Evolutionary conservation across 1,140 invertebrate genomes (phyloP), one percentile per base, ranked within the genome.

Genomic region (Potamilus streckersoni): DNA sequence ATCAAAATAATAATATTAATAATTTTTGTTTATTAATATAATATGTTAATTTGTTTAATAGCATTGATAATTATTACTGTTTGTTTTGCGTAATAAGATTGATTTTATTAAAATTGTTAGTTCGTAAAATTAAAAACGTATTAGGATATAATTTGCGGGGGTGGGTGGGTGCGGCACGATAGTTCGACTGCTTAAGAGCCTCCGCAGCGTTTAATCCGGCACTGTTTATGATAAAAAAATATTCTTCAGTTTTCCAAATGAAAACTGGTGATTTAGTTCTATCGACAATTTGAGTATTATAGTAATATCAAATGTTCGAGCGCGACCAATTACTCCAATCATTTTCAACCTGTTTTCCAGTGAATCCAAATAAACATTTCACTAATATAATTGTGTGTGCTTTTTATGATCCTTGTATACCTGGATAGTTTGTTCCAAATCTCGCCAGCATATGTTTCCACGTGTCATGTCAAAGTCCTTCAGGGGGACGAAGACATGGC

Each of bases 401-500:
- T 14, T 17, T 70, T 15, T 38, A 19, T n/a, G n/a, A 49, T 68
- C 16, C 3, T 2, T 5, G 13, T 23, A 61, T 76, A 88, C 87
- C 78, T 87, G 83, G 31, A 82, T 79, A 67, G 73, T 81, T 0
- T 69, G 75, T 71, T 88, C 84, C 19, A 89, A 78, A 73, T 88
- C 86, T 61, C 79, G 73, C 79, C 82, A 88, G 31, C 85, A 67
- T 2, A 80, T 64, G 15, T 83, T 82, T 38, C 80, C 82, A 68
- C 82, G 84, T 6, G 80, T 80, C 13, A 88, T 69, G 66, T 89
- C 86, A 12, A 85, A 31, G 27, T 85, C 84, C 58, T 69, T 69
- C 2, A 89, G 74, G 12, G 84, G 75, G 8, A 88, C 76, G 64
- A 88, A 73, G 31, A 85, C 84, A 76, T 89, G 88, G 73, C 88